These are phyloP conservation scores for Seriola dumerili DNA, from an alignment of 2,113 vertebrate species.

Conservation along the genomic window DNA sequence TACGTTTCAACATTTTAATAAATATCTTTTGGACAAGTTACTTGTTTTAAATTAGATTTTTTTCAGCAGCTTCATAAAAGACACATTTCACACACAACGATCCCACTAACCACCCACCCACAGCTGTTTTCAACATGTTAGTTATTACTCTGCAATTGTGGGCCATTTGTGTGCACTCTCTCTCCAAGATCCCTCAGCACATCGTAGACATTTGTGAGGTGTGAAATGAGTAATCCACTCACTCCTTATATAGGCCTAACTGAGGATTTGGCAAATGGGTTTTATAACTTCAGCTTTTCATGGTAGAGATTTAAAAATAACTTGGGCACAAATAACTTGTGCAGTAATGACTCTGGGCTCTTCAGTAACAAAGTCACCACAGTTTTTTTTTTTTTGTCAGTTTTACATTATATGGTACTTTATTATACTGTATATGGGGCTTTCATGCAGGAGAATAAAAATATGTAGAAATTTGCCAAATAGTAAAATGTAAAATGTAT, in stretches of 20 bases:
- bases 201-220: conserved; percentile 75
- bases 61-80: conserved; percentile 23
- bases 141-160: conserved; percentile 65
- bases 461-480: neutral
- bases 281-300: conserved; percentile 53
- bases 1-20: conserved; percentile 62
- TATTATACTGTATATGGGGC: no score
- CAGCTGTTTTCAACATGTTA: conserved; percentile 68
- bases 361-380: neutral
- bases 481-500: neutral
- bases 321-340: conserved; percentile 22
- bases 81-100: conserved; percentile 59
- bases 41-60: conserved; percentile 32
- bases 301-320: conserved; percentile 52
- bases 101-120: conserved; percentile 65
- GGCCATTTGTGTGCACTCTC: conserved; percentile 60
- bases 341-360: conserved; percentile 14
- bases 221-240: conserved; percentile 77
- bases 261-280: conserved; percentile 54
- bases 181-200: conserved; percentile 60
- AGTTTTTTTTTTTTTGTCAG: neutral
- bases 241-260: conserved; percentile 68
- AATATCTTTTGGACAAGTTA: conserved; percentile 53
- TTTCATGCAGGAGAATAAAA: neutral
- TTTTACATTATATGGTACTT: neutral